Evolutionary conservation across 2,113 vertebrate species (phyloP), one percentile per base, ranked within the genome.

Genomic region (Lates calcarifer): DNA sequence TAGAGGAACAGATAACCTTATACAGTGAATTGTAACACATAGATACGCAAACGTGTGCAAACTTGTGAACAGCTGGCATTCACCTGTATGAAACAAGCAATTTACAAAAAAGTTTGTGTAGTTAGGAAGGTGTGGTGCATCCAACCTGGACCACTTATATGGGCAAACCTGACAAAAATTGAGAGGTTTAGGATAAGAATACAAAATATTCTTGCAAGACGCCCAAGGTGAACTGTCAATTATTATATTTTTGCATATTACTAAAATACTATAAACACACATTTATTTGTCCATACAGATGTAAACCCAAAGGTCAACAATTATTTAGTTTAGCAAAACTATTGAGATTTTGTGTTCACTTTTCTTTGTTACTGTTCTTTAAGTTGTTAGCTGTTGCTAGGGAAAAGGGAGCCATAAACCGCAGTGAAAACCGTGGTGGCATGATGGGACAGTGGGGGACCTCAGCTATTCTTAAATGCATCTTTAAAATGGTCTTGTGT

Each of bases 381-480:
- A 28, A 57, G 63, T 35, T 70, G 58, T 35, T n/a, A n/a, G 28
- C 20, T 67, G 69, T 47, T 68, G 41, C 45, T 62, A 24, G 43
- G 2, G 20, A 39, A 66, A 73, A 56, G n/a, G 55, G 47, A 74
- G 76, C 75, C 71, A 79, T 74, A 83, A 88, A 83, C 29, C 57
- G 39, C 73, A 64, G 33, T 13, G 15, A 57, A 24, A 63, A 67
- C 51, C 14, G 1, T 63, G 62, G n/a, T 57, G 65, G 65, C 63
- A 79, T 57, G 26, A 77, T 85, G 71, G 77, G 74, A 68, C 82
- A 87, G 22, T 71, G 67, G 77, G 77, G 56, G 88, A 87, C 74
- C 51, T 62, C 33, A 41, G 12, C 5, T n/a, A 22, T 61, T 62
- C 53, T 69, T 31, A 61, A 64, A 88, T 88, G 64, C 37, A 79